Conservation (phyloP, 2,113 vertebrate species). For the Macrotis lagotis region DNA sequence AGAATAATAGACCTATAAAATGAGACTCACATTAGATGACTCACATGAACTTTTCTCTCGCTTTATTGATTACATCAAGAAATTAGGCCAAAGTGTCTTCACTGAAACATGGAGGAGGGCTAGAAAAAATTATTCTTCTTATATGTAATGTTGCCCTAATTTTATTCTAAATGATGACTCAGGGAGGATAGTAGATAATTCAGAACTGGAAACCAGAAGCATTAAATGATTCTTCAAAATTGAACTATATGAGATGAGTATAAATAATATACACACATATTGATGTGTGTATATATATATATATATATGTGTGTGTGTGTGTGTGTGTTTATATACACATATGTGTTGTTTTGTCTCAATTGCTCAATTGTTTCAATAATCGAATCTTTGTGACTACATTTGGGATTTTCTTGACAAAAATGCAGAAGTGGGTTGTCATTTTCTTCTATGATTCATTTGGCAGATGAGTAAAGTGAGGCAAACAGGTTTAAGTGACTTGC, state of each 20-base stretch:
- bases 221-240: not conserved
- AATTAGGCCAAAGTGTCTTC: conserved; percentile 15
- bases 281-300: not conserved
- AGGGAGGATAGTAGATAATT: conserved; percentile 13
- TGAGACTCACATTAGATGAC: conserved; percentile 28
- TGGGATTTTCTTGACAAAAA: not conserved
- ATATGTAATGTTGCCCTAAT: not conserved
- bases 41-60: conserved; percentile 36
- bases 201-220: not conserved
- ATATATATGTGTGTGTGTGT: not conserved
- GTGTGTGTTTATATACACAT: not conserved
- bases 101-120: not conserved
- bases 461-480: not conserved
- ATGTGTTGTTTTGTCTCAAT: too few relatives aligned
- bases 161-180: conserved; percentile 26
- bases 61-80: conserved; percentile 45
- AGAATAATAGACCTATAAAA: not conserved
- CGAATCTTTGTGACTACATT: not conserved
- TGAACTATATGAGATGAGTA: not conserved
- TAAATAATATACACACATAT: not conserved
- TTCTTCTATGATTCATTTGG: not conserved
- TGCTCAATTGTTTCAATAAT: not conserved
- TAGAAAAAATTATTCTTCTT: conserved; percentile 23
- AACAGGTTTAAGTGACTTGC: not conserved
- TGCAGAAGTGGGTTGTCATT: too few relatives aligned